These are phyloP conservation scores for Drosophila prostipennis DNA, from an alignment of 2,888 invertebrate genomes.

Conservation along the genomic window DNA sequence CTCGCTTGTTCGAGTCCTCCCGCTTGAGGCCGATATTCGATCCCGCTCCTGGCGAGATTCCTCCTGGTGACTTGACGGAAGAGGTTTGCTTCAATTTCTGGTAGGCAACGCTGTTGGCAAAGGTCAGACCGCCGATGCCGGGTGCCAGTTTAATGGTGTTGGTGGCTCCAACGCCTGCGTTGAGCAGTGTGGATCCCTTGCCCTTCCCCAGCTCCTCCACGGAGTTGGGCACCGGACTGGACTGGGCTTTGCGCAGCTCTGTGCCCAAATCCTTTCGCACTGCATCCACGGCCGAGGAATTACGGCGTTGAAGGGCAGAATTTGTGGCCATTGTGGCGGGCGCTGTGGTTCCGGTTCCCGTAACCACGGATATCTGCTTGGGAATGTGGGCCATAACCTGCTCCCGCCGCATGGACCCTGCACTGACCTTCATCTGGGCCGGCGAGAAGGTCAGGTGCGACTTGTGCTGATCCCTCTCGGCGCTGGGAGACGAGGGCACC, in stretches of 20 bases:
- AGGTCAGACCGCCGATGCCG: slow-evolving; percentile 84
- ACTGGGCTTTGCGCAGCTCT: slow-evolving; percentile 84
- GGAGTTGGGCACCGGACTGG: slow-evolving; percentile 32
- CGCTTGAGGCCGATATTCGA: slow-evolving; percentile 67
- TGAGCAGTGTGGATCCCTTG: slow-evolving; percentile 48
- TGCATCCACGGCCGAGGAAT: slow-evolving; percentile 82
- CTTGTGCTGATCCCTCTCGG: slow-evolving; percentile 85
- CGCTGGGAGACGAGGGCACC: slow-evolving; percentile 86
- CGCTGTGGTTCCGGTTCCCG: slow-evolving; percentile 65
- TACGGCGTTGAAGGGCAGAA: slow-evolving; percentile 77
- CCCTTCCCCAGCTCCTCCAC: slow-evolving; percentile 44
- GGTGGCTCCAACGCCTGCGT: slow-evolving; percentile 52
- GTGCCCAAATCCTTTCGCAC: slow-evolving; percentile 88
- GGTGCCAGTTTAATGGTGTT: slow-evolving; percentile 84
- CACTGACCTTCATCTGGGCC: slow-evolving; percentile 87
- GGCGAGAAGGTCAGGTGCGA: slow-evolving; percentile 90
- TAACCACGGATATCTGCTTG: slow-evolving; percentile 74
- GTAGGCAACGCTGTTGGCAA: slow-evolving; percentile 83
- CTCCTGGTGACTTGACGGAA: slow-evolving; percentile 63
- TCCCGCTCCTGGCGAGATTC: slow-evolving; percentile 66
- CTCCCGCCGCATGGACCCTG: slow-evolving; percentile 78
- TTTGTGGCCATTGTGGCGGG: slow-evolving; percentile 78
- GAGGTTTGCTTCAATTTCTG: slow-evolving; percentile 83
- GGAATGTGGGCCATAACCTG: slow-evolving; percentile 78
- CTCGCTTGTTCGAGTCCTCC: slow-evolving; percentile 75